Percentiles rank a stretch among this genome's conserved stretches.
phyloP scores from a whole-genome alignment of 1,140 invertebrate genomes.

The Gonatopus flavifemur region DNA sequence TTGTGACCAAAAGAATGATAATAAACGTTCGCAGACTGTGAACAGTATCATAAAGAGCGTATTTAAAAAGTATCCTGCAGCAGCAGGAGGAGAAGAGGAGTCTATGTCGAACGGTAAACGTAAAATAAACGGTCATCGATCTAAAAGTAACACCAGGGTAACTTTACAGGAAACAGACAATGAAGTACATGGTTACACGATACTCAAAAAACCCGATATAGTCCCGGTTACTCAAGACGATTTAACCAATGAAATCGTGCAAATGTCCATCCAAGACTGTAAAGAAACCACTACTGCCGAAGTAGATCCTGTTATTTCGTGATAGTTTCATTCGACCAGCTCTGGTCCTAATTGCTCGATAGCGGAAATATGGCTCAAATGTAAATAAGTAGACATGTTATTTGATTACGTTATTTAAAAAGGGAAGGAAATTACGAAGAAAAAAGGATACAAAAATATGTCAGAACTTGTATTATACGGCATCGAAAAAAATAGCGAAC shows the following conservation, averaged over 20 bases:
- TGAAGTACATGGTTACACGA: constrained; percentile 35
- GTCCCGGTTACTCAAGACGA: constrained; percentile 30
- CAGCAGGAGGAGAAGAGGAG: constrained; percentile 22
- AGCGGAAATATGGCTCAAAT: constrained; percentile 26
- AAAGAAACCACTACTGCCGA: constrained; percentile 36
- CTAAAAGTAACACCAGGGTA: constrained; percentile 21
- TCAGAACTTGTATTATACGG: too few relatives aligned
- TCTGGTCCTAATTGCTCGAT: constrained; percentile 19
- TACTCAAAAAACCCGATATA: constrained; percentile 42
- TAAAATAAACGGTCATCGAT: constrained; percentile 35
- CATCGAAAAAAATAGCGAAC: too few relatives aligned
- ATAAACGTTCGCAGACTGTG: constrained; percentile 37
- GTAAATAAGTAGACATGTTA: constrained; percentile 47
- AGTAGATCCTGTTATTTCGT: constrained; percentile 42
- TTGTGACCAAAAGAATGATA: constrained; percentile 23
- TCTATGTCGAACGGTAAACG: constrained; percentile 21
- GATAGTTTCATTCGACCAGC: constrained; percentile 38
- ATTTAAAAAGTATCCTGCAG: constrained; percentile 37
- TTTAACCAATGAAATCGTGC: constrained; percentile 36
- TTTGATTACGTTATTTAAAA: constrained; percentile 33
- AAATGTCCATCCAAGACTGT: constrained; percentile 48
- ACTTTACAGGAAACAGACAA: constrained; percentile 27
- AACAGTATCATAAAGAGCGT: constrained; percentile 45
- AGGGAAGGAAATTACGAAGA: constrained; percentile 15
- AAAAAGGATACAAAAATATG: too few relatives aligned